A percentile compares a stretch with the other conserved stretches of the same genome.
Evolutionary conservation across 1,140 invertebrate genomes (phyloP).

Genomic region (Bombyx mandarina): DNA sequence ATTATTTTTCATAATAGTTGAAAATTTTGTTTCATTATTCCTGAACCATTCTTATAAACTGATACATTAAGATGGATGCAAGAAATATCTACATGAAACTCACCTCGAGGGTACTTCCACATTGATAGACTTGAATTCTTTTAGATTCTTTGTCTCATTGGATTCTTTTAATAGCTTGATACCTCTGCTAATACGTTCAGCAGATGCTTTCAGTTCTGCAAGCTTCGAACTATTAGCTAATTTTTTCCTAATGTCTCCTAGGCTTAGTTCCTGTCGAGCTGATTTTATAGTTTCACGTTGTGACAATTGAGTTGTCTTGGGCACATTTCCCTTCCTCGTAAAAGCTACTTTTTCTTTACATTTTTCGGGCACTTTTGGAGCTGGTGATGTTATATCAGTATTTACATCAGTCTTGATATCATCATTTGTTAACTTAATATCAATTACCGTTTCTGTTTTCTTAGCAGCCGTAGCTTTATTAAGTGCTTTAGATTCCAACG

Average conservation of each 20-base stretch:
- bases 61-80: neutral
- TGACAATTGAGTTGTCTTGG: conserved; percentile 32
- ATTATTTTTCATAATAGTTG: no score
- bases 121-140: conserved; percentile 80
- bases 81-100: conserved; percentile 13
- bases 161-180: conserved; percentile 68
- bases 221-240: conserved; percentile 76
- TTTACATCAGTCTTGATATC: conserved; percentile 5
- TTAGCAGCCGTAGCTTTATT: no score
- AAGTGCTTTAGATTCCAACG: conserved; percentile 4
- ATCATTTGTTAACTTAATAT: neutral
- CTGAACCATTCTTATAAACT: neutral
- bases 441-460: neutral
- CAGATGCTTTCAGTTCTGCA: conserved; percentile 75
- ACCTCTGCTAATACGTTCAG: conserved; percentile 72
- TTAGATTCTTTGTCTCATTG: conserved; percentile 68
- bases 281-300: conserved; percentile 46
- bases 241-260: conserved; percentile 77
- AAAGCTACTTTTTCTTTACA: conserved; percentile 23
- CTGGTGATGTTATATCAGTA: no score
- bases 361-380: conserved; percentile 4
- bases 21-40: no score
- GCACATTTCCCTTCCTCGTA: conserved; percentile 38
- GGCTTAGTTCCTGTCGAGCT: conserved; percentile 72
- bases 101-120: conserved; percentile 81